phyloP scores from a whole-genome alignment of 2,113 vertebrate species.

The Muntiacus reevesi region DNA sequence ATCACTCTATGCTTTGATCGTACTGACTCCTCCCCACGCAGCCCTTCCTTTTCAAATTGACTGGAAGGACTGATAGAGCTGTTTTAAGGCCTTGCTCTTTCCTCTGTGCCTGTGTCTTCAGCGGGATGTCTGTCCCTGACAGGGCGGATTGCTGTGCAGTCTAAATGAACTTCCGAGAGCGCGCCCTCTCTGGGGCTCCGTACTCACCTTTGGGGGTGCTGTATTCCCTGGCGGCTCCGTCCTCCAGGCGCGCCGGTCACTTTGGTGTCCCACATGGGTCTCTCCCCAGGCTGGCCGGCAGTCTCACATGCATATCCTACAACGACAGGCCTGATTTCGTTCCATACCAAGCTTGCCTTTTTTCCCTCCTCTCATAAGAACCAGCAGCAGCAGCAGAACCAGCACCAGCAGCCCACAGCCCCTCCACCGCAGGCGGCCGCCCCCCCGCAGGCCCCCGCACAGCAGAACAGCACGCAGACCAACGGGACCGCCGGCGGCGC shows the following conservation, averaged over 20 bases:
- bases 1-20: neutral
- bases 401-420: constrained; percentile 92
- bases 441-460: constrained; percentile 82
- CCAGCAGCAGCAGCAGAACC: constrained; percentile 92
- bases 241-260: neutral
- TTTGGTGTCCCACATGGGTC: neutral
- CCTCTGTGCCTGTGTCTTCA: neutral
- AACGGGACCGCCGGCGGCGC: constrained; percentile 86
- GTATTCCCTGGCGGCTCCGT: neutral
- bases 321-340: neutral
- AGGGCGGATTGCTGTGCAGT: neutral
- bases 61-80: neutral
- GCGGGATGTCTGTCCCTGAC: neutral
- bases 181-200: neutral
- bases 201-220: neutral
- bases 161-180: neutral
- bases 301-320: neutral
- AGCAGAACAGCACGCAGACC: constrained; percentile 92
- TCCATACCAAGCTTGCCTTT: neutral
- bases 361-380: constrained; percentile 79
- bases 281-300: neutral
- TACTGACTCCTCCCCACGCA: neutral
- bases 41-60: neutral
- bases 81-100: neutral
- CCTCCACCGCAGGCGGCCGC: constrained; percentile 80